Evolutionary conservation across 2,113 vertebrate genomes (phyloP).

Genomic region (Alces alces): DNA sequence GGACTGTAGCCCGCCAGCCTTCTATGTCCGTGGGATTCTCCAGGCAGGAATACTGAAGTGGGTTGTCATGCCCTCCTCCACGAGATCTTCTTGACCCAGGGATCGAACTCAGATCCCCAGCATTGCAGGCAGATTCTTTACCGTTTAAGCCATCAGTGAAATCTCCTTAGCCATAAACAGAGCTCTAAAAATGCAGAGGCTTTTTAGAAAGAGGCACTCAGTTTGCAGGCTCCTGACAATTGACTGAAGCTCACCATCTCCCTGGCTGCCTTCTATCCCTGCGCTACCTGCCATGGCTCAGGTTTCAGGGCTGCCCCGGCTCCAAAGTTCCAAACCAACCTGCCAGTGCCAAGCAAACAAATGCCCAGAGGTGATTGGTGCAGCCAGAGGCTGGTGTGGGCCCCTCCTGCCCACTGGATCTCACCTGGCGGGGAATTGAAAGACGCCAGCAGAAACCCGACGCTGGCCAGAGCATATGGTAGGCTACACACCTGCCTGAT

Average conservation of each 20-base stretch:
- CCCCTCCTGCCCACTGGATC: slow-evolving; percentile 34
- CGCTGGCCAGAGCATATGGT: slow-evolving; percentile 83
- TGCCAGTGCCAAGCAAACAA: background rate
- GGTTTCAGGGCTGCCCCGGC: background rate
- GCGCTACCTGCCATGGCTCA: background rate
- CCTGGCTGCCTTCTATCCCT: background rate
- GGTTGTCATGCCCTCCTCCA: background rate
- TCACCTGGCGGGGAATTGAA: slow-evolving; percentile 81
- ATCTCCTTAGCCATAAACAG: background rate
- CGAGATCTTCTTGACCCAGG: background rate
- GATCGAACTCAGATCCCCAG: background rate
- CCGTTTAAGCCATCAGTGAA: background rate
- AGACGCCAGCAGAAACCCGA: slow-evolving; percentile 75
- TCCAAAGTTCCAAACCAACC: background rate
- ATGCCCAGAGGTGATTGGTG: background rate
- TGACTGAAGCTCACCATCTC: background rate
- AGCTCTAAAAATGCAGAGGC: background rate
- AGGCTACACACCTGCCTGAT: slow-evolving; percentile 84
- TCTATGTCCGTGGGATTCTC: background rate
- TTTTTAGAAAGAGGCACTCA: background rate
- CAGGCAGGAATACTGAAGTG: background rate
- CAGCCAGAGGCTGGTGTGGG: background rate
- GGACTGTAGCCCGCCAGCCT: background rate
- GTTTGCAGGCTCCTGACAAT: background rate
- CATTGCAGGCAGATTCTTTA: background rate